A percentile compares a stretch with the other conserved stretches of the same genome.
Evolutionary conservation across 2,113 vertebrate genomes (phyloP).

Genomic region (cat (Felis catus)): F.catus_Fca126_mat1.0 CM031412.1:214142501-214143000

Average conservation of each 20-base stretch:
- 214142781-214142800: constrained; percentile 63
- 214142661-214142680: constrained; percentile 76
- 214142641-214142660: constrained; percentile 58
- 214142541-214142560: constrained; percentile 80
- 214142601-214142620: constrained; percentile 80
- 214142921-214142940: not conserved
- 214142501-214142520: constrained; percentile 76
- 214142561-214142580: constrained; percentile 82
- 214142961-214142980: not conserved
- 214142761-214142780: constrained; percentile 74
- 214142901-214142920: constrained; percentile 38
- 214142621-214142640: constrained; percentile 67
- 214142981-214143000: not conserved
- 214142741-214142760: constrained; percentile 75
- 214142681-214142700: constrained; percentile 57
- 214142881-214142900: constrained; percentile 42
- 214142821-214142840: constrained; percentile 79
- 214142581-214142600: constrained; percentile 76
- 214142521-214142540: constrained; percentile 72
- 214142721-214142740: constrained; percentile 77
- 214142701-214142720: constrained; percentile 78
- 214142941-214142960: not conserved
- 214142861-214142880: not conserved
- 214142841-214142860: constrained; percentile 62
- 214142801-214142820: constrained; percentile 72